A percentile compares a stretch with the other conserved stretches of the same genome.
These are phyloP conservation scores for Eupithecia dodoneata DNA, from an alignment of 2,888 invertebrate genomes.

Conservation along the genomic window DNA sequence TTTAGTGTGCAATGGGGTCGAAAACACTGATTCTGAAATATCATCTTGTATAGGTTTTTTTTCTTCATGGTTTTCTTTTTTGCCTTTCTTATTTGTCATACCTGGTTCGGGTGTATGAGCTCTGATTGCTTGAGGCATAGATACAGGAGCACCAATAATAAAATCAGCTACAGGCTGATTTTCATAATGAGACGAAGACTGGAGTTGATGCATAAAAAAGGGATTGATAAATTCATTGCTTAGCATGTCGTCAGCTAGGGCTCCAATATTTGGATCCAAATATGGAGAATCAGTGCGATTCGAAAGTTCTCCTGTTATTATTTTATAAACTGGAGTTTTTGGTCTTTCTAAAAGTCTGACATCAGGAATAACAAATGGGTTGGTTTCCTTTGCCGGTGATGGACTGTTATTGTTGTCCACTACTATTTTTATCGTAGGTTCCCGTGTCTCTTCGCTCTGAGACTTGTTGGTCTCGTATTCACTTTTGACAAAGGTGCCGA, in stretches of 20 bases:
- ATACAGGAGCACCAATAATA: constrained; percentile 81
- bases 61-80: constrained; percentile 23
- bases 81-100: constrained; percentile 61
- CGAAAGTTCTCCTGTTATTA: constrained; percentile 63
- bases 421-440: constrained; percentile 60
- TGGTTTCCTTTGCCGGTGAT: constrained; percentile 50
- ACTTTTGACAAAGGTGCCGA: constrained; percentile 66
- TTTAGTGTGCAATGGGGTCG: constrained; percentile 52
- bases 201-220: constrained; percentile 66
- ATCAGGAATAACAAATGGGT: constrained; percentile 63
- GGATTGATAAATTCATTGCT: constrained; percentile 72
- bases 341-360: constrained; percentile 60
- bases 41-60: constrained; percentile 39
- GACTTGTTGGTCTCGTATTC: constrained; percentile 75
- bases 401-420: constrained; percentile 58
- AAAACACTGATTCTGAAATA: constrained; percentile 49
- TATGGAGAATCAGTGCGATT: constrained; percentile 62
- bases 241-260: constrained; percentile 55
- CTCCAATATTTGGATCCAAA: constrained; percentile 54
- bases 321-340: constrained; percentile 76
- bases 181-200: constrained; percentile 49
- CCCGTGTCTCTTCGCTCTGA: constrained; percentile 67
- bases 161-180: constrained; percentile 69
- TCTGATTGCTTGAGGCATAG: constrained; percentile 70
- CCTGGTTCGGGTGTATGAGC: constrained; percentile 65